Percentiles rank a stretch among this genome's conserved stretches.
Conservation (phyloP, 1,140 invertebrate species). For the Papilio glaucus region DNA sequence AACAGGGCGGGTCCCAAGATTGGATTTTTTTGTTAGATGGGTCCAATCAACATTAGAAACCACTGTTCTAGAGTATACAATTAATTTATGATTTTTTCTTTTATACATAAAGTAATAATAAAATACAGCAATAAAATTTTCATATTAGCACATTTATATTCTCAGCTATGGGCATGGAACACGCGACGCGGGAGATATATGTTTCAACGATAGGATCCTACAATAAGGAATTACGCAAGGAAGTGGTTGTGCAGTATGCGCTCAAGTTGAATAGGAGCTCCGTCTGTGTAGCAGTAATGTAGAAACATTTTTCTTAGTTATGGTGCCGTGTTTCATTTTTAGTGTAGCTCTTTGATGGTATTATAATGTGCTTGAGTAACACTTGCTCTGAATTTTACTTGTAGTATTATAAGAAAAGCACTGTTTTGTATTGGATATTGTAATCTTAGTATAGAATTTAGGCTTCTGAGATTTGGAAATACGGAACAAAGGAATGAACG, state of each 20-base stretch:
- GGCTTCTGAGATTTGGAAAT: not conserved
- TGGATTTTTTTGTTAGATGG: too few species aligned
- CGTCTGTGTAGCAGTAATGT: constrained; percentile 24
- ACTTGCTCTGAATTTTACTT: not conserved
- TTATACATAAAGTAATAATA: too few species aligned
- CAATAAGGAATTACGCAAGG: constrained; percentile 44
- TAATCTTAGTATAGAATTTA: not conserved
- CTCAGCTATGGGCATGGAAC: constrained; percentile 30
- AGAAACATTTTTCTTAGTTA: constrained; percentile 34
- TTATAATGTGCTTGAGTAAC: not conserved
- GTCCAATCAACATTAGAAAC: too few species aligned
- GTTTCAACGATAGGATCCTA: constrained; percentile 39
- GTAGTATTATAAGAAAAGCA: not conserved
- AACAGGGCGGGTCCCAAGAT: too few species aligned
- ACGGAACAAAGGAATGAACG: too few species aligned
- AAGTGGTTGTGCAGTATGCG: constrained; percentile 38
- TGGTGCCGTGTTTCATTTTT: constrained; percentile 24
- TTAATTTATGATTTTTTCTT: too few species aligned
- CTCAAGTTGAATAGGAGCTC: constrained; percentile 37
- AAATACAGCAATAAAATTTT: constrained; percentile 15
- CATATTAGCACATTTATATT: constrained; percentile 28
- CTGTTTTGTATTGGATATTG: not conserved
- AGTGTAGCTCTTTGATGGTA: not conserved
- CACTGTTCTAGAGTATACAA: too few species aligned
- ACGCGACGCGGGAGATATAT: constrained; percentile 33